phyloP scores from a whole-genome alignment of 1,140 invertebrate species.

The Hydropsyche tenuis region DNA sequence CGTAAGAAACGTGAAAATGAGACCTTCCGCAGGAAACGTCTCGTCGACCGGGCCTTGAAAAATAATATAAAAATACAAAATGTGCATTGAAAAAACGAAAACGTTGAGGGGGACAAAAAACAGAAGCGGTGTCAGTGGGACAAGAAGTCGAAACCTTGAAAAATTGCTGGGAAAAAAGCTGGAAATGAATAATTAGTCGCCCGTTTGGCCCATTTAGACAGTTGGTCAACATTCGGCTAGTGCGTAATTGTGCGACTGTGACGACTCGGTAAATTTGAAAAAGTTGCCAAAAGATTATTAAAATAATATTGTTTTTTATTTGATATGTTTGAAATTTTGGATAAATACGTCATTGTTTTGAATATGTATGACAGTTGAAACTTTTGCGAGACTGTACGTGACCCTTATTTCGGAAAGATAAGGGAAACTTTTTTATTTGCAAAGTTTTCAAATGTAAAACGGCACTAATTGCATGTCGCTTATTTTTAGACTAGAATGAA shows the following conservation, averaged over 20 bases:
- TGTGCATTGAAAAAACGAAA: neutral
- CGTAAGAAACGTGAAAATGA: neutral
- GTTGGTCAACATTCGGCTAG: neutral
- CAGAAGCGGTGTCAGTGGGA: constrained; percentile 30
- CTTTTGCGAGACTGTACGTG: no score
- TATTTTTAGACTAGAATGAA: no score
- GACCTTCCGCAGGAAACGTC: constrained; percentile 11
- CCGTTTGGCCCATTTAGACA: constrained; percentile 16
- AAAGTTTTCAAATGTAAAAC: no score
- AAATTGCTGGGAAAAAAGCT: constrained; percentile 12
- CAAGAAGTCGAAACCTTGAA: constrained; percentile 35
- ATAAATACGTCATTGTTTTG: no score
- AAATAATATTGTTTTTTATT: no score
- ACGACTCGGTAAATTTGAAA: constrained; percentile 1
- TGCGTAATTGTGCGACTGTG: neutral
- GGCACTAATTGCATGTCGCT: no score
- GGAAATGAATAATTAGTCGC: constrained; percentile 32
- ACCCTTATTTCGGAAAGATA: no score
- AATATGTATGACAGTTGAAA: no score
- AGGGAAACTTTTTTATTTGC: no score
- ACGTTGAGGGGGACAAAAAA: neutral
- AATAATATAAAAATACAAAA: constrained; percentile 7
- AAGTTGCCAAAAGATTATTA: constrained; percentile 12
- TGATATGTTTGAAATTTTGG: no score
- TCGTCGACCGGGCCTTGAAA: constrained; percentile 1